Conservation (phyloP, 2,888 invertebrate genomes). For the Helleia helle region DNA sequence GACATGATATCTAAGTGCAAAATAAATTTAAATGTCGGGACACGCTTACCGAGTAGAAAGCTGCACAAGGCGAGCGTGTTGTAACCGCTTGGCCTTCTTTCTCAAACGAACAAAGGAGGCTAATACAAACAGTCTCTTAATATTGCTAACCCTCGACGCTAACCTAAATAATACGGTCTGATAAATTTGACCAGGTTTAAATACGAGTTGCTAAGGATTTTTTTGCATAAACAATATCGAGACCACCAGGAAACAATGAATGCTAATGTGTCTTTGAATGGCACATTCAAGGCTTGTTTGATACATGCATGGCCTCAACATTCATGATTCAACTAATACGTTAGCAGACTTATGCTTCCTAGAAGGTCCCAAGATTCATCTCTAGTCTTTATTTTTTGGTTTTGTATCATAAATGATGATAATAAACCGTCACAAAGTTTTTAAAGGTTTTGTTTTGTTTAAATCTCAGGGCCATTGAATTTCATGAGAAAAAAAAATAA, state of each 20-base stretch:
- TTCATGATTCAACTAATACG: too few species aligned
- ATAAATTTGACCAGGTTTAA: conserved; percentile 27
- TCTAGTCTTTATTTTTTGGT: neutral
- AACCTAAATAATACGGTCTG: conserved; percentile 62
- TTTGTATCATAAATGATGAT: neutral
- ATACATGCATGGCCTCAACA: conserved; percentile 56
- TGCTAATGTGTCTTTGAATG: conserved; percentile 68
- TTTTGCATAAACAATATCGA: conserved; percentile 40
- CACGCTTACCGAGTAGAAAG: conserved; percentile 69
- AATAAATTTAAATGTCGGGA: conserved; percentile 70
- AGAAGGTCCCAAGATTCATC: conserved; percentile 21
- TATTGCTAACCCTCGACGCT: conserved; percentile 46
- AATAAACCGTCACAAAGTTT: conserved; percentile 4
- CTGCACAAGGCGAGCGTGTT: conserved; percentile 67
- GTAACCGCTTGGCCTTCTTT: conserved; percentile 69
- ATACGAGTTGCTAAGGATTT: neutral
- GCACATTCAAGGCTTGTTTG: conserved; percentile 64
- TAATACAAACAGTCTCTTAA: conserved; percentile 47
- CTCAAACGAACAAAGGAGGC: conserved; percentile 60
- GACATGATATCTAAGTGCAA: conserved; percentile 57
- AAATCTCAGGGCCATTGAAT: neutral
- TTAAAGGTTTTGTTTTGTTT: neutral
- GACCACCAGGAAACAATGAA: conserved; percentile 62
- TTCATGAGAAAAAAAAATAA: neutral
- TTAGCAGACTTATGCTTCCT: conserved; percentile 48